phyloP scores from a whole-genome alignment of 1,140 invertebrate genomes.

The Drosophila setifemur region DNA sequence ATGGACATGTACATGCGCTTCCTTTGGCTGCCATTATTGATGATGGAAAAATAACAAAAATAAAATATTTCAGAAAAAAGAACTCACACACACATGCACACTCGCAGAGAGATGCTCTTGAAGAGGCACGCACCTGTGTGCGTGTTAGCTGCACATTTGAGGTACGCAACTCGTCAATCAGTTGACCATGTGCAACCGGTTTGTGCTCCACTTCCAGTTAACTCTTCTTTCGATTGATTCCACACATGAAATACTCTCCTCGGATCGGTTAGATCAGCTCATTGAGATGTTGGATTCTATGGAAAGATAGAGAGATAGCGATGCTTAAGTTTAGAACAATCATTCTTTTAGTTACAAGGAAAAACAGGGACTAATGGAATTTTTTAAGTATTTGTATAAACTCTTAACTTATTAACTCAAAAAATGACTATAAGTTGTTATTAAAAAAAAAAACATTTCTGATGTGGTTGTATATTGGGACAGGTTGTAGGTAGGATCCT shows the following conservation, averaged over 20 bases:
- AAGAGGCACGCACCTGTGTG: slow-evolving; percentile 57
- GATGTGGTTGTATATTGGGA: too few species aligned
- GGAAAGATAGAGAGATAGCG: slow-evolving; percentile 5
- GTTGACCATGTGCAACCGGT: slow-evolving; percentile 70
- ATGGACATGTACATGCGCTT: slow-evolving; percentile 74
- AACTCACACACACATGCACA: slow-evolving; percentile 3
- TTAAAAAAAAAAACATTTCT: too few species aligned
- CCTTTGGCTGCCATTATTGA: slow-evolving; percentile 73
- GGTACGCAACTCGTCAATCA: slow-evolving; percentile 77
- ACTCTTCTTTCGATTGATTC: slow-evolving; percentile 30
- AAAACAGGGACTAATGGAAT: too few species aligned
- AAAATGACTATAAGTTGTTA: too few species aligned
- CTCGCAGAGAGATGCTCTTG: neutral
- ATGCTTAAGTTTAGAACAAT: too few species aligned
- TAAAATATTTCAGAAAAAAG: slow-evolving; percentile 17
- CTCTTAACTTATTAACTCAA: too few species aligned
- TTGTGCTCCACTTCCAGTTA: slow-evolving; percentile 59
- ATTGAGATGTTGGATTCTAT: neutral
- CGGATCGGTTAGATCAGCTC: slow-evolving; percentile 21
- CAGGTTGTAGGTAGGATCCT: too few species aligned
- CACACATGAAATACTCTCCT: slow-evolving; percentile 11
- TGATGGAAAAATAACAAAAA: slow-evolving; percentile 26
- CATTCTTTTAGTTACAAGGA: too few species aligned
- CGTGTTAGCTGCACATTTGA: slow-evolving; percentile 61
- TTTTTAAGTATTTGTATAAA: too few species aligned